A percentile compares a stretch with the other conserved stretches of the same genome.
phyloP scores from a whole-genome alignment of 2,888 invertebrate species.

The Vesta saturnalis region DNA sequence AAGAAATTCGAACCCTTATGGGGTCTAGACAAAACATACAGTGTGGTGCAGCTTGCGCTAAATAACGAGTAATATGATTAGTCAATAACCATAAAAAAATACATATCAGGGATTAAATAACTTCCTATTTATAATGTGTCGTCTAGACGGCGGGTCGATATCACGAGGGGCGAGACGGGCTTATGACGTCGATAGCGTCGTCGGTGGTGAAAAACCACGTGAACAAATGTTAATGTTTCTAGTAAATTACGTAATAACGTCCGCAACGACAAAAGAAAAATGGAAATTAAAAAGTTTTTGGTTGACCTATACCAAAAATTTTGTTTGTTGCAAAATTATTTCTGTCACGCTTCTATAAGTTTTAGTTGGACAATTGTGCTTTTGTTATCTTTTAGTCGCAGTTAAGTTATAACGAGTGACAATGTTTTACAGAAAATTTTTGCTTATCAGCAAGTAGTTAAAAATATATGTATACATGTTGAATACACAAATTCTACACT shows the following conservation, averaged over 20 bases:
- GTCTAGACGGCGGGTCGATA: conserved; percentile 53
- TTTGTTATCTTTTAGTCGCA: not conserved
- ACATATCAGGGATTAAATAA: conserved; percentile 52
- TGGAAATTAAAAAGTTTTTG: too few species aligned
- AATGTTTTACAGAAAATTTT: too few species aligned
- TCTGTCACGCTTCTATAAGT: not conserved
- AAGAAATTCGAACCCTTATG: conserved; percentile 25
- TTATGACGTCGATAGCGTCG: conserved; percentile 34
- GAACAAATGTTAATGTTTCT: conserved; percentile 6
- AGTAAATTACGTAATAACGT: not conserved
- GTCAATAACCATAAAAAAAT: conserved; percentile 55
- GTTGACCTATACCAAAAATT: conserved; percentile 5
- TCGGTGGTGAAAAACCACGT: conserved; percentile 18
- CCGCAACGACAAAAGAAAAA: too few species aligned
- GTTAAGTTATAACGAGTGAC: too few species aligned
- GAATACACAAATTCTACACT: too few species aligned
- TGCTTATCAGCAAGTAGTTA: too few species aligned
- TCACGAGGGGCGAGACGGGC: conserved; percentile 39
- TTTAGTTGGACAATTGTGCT: not conserved
- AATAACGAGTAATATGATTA: conserved; percentile 50
- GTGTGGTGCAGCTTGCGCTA: conserved; percentile 33
- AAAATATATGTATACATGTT: too few species aligned
- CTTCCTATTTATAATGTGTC: conserved; percentile 57
- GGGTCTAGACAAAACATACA: conserved; percentile 42
- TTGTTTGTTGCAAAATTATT: not conserved